phyloP scores from a whole-genome alignment of 2,113 vertebrate genomes.

The Chroicocephalus ridibundus region DNA sequence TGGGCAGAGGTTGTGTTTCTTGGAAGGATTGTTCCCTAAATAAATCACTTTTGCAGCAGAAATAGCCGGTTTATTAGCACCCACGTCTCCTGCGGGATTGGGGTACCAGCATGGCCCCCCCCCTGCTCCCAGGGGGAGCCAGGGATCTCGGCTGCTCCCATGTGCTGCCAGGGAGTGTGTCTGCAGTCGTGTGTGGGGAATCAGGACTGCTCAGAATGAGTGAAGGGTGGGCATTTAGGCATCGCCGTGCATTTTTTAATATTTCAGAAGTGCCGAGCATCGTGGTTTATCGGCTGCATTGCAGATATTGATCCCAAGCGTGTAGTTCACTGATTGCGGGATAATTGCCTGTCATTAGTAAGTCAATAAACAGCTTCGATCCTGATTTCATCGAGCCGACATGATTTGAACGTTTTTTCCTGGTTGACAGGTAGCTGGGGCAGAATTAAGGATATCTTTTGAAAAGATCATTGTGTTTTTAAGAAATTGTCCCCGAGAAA shows the following conservation, averaged over 20 bases:
- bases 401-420: neutral
- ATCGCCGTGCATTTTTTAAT: no score
- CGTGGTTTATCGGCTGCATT: neutral
- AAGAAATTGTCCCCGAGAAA: neutral
- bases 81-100: neutral
- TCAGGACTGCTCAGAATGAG: neutral
- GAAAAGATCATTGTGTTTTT: neutral
- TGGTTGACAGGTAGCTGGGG: neutral
- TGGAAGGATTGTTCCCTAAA: neutral
- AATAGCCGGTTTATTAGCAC: accelerated
- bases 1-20: neutral
- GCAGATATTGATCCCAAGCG: neutral
- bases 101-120: neutral
- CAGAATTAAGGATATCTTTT: neutral
- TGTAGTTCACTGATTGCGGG: neutral
- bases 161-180: accelerated
- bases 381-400: neutral
- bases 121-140: neutral
- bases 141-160: no score
- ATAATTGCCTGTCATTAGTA: constrained; percentile 16
- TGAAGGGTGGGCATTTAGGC: neutral
- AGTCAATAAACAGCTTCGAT: constrained; percentile 6
- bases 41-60: neutral
- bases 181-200: accelerated
- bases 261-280: neutral